These are phyloP conservation scores for Naja naja DNA, from an alignment of 2,113 vertebrate species.

Conservation along the genomic window DNA sequence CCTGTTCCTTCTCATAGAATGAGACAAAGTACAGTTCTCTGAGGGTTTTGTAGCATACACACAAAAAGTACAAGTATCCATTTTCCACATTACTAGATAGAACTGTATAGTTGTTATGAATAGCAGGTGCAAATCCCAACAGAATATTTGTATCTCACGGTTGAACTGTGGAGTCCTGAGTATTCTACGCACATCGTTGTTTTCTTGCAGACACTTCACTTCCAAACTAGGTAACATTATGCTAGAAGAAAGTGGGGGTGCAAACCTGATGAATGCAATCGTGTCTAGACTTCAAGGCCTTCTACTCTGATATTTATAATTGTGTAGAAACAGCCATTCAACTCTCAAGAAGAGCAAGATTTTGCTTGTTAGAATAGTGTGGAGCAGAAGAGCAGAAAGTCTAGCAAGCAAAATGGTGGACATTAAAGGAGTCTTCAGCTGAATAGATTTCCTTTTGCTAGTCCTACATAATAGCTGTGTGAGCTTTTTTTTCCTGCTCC, in stretches of 20 bases:
- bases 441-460: not conserved
- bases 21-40: not conserved
- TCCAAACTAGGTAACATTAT: not conserved
- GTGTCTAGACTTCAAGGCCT: not conserved
- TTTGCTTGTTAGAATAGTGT: not conserved
- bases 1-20: not conserved
- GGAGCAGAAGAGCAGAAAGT: not conserved
- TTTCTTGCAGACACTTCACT: not conserved
- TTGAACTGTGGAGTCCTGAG: too few species aligned
- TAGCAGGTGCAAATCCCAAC: not conserved
- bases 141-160: too few species aligned
- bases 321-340: not conserved
- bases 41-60: not conserved
- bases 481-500: not conserved
- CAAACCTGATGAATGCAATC: not conserved
- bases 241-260: not conserved
- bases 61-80: not conserved
- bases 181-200: not conserved
- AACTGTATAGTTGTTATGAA: not conserved
- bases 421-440: not conserved
- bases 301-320: not conserved
- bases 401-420: not conserved
- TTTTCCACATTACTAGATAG: not conserved
- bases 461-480: not conserved
- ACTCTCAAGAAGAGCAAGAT: not conserved